Evolutionary conservation across 2,113 vertebrate species (phyloP).

Genomic region (Chunga burmeisteri): DNA sequence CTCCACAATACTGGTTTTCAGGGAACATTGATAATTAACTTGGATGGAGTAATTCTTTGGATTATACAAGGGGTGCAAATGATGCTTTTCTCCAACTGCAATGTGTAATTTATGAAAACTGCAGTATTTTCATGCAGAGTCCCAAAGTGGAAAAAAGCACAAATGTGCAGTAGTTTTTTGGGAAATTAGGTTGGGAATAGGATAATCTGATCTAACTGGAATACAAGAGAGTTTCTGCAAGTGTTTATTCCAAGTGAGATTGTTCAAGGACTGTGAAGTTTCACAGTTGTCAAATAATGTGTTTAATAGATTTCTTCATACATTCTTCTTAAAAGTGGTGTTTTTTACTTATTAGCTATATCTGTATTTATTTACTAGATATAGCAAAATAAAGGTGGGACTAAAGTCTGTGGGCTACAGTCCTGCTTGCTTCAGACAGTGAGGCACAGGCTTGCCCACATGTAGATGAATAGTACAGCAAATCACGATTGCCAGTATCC

Average conservation of each 20-base stretch:
- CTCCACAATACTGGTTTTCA: background rate
- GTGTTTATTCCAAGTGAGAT: background rate
- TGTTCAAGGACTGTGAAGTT: background rate
- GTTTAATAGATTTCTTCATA: background rate
- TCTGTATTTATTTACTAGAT: background rate
- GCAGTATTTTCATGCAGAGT: background rate
- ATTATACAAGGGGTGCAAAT: background rate
- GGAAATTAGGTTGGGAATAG: background rate
- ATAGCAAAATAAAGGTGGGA: background rate
- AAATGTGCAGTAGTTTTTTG: background rate
- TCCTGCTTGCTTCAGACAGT: background rate
- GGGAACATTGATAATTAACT: background rate
- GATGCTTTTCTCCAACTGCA: background rate
- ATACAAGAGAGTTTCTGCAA: background rate
- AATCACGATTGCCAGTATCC: background rate
- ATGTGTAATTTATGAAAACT: background rate
- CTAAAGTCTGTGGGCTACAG: background rate
- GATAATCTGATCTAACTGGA: background rate
- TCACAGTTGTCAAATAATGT: background rate
- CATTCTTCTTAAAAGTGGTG: background rate
- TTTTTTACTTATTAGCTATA: background rate
- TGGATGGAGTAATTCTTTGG: background rate
- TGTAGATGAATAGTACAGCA: background rate
- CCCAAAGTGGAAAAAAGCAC: background rate
- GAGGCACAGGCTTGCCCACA: background rate